Evolutionary conservation across 2,113 vertebrate species (phyloP).

Genomic region (Ptilorrhoa leucosticta): DNA sequence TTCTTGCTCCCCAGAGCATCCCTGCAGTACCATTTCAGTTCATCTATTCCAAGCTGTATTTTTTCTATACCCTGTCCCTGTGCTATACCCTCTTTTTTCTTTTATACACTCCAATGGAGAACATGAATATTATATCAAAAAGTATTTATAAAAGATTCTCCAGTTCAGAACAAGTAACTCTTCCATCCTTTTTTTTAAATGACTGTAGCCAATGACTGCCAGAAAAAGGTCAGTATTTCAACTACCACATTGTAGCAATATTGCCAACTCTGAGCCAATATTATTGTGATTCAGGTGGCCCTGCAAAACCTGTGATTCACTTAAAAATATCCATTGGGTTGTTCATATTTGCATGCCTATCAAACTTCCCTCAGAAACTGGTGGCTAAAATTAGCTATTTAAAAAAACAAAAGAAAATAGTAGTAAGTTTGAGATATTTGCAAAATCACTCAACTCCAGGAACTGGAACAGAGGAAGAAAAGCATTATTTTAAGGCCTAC

Average conservation of each 20-base stretch:
- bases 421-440: neutral
- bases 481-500: neutral
- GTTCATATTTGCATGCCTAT: neutral
- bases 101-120: neutral
- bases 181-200: neutral
- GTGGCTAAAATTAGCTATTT: neutral
- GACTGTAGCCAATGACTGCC: neutral
- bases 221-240: neutral
- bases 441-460: neutral
- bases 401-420: neutral
- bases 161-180: neutral
- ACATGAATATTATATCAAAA: neutral
- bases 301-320: neutral
- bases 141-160: neutral
- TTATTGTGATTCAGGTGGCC: neutral
- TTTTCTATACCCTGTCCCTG: neutral
- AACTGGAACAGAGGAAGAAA: neutral
- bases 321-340: neutral
- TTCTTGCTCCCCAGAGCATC: neutral
- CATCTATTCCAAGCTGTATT: neutral
- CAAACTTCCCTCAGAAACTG: neutral
- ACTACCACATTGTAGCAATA: neutral
- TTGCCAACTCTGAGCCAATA: neutral
- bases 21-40: neutral
- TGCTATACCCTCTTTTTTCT: neutral